Percentiles rank a stretch among this genome's conserved stretches.
Evolutionary conservation across 2,888 invertebrate species (phyloP).

Genomic region (Papilio elwesi): DNA sequence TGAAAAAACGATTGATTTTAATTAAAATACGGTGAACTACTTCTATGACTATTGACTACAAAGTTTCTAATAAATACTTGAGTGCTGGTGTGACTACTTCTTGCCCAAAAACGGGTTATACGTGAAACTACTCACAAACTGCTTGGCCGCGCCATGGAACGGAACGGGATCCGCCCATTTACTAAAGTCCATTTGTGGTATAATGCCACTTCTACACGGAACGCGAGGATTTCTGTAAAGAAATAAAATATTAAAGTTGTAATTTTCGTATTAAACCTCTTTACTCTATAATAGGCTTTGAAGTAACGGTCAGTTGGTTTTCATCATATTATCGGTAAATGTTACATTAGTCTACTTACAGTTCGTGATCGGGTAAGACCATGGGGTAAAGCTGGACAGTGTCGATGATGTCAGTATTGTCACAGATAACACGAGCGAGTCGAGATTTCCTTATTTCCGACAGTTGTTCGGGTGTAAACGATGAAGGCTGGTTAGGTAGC

Average conservation of each 20-base stretch:
- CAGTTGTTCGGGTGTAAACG: constrained; percentile 94
- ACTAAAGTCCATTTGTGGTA: constrained; percentile 93
- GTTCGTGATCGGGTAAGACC: constrained; percentile 96
- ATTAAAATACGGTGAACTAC: constrained; percentile 47
- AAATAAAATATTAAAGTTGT: constrained; percentile 34
- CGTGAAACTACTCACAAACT: constrained; percentile 87
- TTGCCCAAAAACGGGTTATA: constrained; percentile 80
- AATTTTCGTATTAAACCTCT: not conserved
- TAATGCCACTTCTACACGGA: constrained; percentile 94
- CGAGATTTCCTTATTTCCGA: constrained; percentile 92
- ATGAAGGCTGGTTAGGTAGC: constrained; percentile 94
- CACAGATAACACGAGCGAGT: constrained; percentile 93
- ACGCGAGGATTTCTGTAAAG: constrained; percentile 93
- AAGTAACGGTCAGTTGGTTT: not conserved
- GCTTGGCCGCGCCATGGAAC: constrained; percentile 74
- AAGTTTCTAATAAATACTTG: constrained; percentile 52
- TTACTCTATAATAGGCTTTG: not conserved
- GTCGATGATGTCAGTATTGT: constrained; percentile 96
- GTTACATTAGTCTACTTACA: constrained; percentile 86
- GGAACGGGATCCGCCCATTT: constrained; percentile 93
- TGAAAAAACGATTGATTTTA: constrained; percentile 40
- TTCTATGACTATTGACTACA: constrained; percentile 52
- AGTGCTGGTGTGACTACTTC: constrained; percentile 69
- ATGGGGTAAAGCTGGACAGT: constrained; percentile 96
- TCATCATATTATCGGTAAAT: not conserved